Percentiles rank a stretch among this genome's conserved stretches.
phyloP scores from a whole-genome alignment of 2,797 vertebrate species.

The Erethizon dorsatum region DNA sequence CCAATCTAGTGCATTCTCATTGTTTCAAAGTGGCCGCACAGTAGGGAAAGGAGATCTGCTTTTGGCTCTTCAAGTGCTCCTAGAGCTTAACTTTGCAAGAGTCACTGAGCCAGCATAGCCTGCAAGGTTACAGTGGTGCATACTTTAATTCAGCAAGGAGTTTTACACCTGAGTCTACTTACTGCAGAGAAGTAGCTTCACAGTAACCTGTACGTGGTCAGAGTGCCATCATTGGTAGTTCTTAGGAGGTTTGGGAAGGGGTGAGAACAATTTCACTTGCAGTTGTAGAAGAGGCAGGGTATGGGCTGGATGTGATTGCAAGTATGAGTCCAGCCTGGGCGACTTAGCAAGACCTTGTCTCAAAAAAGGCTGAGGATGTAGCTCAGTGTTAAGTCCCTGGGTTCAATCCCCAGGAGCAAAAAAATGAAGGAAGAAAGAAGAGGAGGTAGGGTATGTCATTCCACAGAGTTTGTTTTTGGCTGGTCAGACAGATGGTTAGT shows the following conservation, averaged over 20 bases:
- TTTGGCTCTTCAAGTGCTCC: not conserved
- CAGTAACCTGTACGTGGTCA: not conserved
- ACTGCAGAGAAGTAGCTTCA: not conserved
- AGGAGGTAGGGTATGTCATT: not conserved
- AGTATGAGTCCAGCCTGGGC: not conserved
- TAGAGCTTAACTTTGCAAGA: conserved; percentile 18
- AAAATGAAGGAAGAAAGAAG: not conserved
- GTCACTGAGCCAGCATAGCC: not conserved
- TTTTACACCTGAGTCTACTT: not conserved
- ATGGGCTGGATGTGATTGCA: not conserved
- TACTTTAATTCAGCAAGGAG: not conserved
- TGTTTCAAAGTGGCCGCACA: not conserved
- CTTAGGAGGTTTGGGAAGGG: not conserved
- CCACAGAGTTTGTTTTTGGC: not conserved
- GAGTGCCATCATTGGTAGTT: not conserved
- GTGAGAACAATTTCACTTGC: not conserved
- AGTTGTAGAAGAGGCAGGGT: conserved; percentile 18
- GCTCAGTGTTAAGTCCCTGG: not conserved
- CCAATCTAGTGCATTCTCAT: conserved; percentile 31
- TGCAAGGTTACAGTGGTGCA: not conserved
- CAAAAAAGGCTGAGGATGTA: not conserved
- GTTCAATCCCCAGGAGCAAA: not conserved
- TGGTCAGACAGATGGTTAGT: not conserved
- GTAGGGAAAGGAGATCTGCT: not conserved
- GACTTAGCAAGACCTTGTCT: not conserved